Base-by-base conservation (phyloP, 1,140 invertebrate genomes). In the Drosophila chauvacae region DNA sequence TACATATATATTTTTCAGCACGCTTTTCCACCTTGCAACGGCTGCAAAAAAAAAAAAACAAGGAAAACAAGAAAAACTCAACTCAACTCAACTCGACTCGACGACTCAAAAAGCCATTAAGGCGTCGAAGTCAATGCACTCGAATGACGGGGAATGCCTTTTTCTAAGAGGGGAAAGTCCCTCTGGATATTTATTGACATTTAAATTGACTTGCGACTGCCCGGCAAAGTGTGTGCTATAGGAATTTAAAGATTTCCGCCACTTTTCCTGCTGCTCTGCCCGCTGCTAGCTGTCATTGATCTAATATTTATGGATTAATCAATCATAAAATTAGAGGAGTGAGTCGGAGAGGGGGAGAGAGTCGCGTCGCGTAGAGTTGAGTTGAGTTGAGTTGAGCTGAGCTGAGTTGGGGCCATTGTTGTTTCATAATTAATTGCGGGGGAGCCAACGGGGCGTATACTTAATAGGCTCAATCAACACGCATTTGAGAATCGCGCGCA, bases 71-170 rank as follows among this genome's bases (percentile, higher is more conserved):
- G 20, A 53, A 42, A 42, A 69, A 48, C 23, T 20, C 42, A 44
- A 61, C 14, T 18, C 41, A 42, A 68, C 58, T 71, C 55, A 14
- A 41, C 63, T 44, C 28, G 44, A 62, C 47, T 60, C 51, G 45
- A 57, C 72, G 41, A 75, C 48, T 70, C 58, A 63, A 84, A 80
- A 84, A 84, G 72, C 77, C 77, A 84, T 84, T 80, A 84, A 66
- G 81, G 57, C 59, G 61, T 75, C 50, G 26, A 77, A 65, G 81
- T 77, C 81, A 81, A 77, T 73, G 81, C 77, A 85, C 81, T 85
- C 57, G 42, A 64, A 23, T 28, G 42, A 45, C 58, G 45, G 50
- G 39, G 45, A 44, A 30, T 39, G 60, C 23, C 14, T 14, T 26
- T 26, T 47, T 16, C 20, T 16, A 6, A 6, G 20, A 18, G 10